Evolutionary conservation across 1,140 invertebrate species (phyloP).

Genomic region (Cydia strobilella): DNA sequence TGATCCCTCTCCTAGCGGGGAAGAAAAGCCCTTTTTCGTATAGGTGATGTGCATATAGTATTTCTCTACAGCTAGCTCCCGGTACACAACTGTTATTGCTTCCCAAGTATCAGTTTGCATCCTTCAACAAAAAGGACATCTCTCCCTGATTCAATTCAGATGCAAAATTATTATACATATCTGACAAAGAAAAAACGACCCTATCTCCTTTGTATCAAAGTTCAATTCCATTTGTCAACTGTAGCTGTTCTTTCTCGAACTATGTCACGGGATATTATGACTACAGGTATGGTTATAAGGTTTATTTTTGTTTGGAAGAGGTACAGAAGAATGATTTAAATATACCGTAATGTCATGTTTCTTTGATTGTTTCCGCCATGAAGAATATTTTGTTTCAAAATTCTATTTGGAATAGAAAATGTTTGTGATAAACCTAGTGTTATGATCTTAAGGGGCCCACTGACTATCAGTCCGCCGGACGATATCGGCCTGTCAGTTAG

Average conservation of each 20-base stretch:
- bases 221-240: not conserved
- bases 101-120: not conserved
- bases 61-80: not conserved
- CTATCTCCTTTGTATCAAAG: not conserved
- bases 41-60: no score
- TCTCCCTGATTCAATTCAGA: not conserved
- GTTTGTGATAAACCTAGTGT: not conserved
- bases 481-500: no score
- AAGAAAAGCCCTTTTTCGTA: no score
- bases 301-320: not conserved
- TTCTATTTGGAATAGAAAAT: not conserved
- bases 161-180: not conserved
- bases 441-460: no score
- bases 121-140: slow-evolving; percentile 9
- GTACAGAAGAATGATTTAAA: not conserved
- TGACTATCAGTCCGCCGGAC: no score
- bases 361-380: not conserved
- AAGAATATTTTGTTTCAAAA: not conserved
- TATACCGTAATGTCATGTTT: not conserved
- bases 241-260: not conserved
- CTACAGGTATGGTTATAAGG: not conserved
- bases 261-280: not conserved
- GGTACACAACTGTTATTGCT: not conserved
- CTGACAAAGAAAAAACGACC: not conserved
- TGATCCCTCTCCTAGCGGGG: no score